A percentile compares a stretch with the other conserved stretches of the same genome.
Evolutionary conservation across 2,888 invertebrate genomes (phyloP).

Genomic region (Lumbricus terrestris): DNA sequence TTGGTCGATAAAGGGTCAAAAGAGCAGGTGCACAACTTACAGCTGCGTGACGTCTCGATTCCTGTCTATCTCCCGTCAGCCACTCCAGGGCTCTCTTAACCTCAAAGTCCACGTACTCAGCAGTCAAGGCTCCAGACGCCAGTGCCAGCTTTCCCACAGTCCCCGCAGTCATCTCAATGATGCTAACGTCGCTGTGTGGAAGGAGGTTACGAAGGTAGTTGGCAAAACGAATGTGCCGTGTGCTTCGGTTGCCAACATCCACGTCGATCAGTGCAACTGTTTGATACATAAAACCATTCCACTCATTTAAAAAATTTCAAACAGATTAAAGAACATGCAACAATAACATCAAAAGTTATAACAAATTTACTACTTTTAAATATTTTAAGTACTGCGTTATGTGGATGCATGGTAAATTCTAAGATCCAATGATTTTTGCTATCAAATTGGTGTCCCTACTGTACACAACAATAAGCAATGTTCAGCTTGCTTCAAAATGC

Average conservation of each 20-base stretch:
- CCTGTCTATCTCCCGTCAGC: conserved; percentile 82
- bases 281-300: conserved; percentile 42
- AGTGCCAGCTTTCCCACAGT: conserved; percentile 90
- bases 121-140: conserved; percentile 79
- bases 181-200: conserved; percentile 84
- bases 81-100: conserved; percentile 88
- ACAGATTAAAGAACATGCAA: background rate
- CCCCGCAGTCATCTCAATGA: conserved; percentile 93
- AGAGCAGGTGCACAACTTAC: conserved; percentile 60
- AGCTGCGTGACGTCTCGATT: conserved; percentile 86
- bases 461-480: background rate
- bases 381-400: background rate
- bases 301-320: background rate
- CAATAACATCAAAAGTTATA: background rate
- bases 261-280: conserved; percentile 87
- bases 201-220: conserved; percentile 86
- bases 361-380: background rate
- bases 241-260: conserved; percentile 87
- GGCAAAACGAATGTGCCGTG: conserved; percentile 85
- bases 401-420: background rate
- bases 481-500: background rate
- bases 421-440: too few relatives aligned
- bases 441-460: background rate
- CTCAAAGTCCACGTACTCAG: conserved; percentile 97
- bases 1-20: too few relatives aligned